phyloP scores from a whole-genome alignment of 2,888 invertebrate genomes.

The Stenotaenia linearis region DNA sequence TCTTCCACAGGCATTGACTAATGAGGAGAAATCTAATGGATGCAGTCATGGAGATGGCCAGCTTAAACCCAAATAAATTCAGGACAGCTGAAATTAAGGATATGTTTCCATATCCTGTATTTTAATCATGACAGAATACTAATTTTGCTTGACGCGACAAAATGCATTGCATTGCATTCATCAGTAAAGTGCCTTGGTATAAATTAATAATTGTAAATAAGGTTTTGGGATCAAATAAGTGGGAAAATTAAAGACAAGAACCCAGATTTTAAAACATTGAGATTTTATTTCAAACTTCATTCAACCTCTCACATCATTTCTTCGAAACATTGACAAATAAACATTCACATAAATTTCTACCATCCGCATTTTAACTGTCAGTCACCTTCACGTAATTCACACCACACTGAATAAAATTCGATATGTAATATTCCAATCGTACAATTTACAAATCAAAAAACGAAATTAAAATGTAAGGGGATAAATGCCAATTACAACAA shows the following conservation, averaged over 20 bases:
- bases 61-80: not conserved
- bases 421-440: conserved; percentile 18
- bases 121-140: not conserved
- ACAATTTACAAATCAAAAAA: not conserved
- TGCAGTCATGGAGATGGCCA: not conserved
- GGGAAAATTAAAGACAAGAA: not conserved
- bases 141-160: not conserved
- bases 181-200: not conserved
- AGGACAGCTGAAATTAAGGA: too few species aligned
- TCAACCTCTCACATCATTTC: conserved; percentile 6
- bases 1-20: not conserved
- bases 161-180: not conserved
- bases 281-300: conserved; percentile 22
- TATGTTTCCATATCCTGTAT: not conserved
- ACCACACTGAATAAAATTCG: conserved; percentile 9
- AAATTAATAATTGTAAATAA: not conserved
- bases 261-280: conserved; percentile 12
- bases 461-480: not conserved
- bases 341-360: not conserved
- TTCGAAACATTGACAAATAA: not conserved
- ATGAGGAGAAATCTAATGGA: not conserved
- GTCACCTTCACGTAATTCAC: not conserved
- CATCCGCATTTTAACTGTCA: not conserved
- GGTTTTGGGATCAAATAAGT: conserved; percentile 3
- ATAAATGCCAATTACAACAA: not conserved